These are phyloP conservation scores for Bufo gargarizans DNA, from an alignment of 2,113 vertebrate species.

Conservation along the genomic window DNA sequence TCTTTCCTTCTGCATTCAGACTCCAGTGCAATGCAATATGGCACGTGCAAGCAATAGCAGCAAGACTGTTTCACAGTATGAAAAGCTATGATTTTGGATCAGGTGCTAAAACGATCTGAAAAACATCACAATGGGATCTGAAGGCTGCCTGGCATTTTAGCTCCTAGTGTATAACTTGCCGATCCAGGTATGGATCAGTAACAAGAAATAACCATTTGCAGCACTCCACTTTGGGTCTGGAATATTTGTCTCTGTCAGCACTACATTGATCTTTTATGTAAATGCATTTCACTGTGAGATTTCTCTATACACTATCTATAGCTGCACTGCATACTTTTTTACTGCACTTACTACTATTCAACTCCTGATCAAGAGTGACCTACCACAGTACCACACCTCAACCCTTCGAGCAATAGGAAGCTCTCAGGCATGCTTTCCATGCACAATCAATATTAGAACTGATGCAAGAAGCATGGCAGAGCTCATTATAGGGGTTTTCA, in stretches of 20 bases:
- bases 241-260: not conserved
- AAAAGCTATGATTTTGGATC: not conserved
- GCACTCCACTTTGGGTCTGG: not conserved
- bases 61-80: not conserved
- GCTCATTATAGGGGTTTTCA: not conserved
- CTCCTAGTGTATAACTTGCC: not conserved
- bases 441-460: not conserved
- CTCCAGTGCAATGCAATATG: not conserved
- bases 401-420: not conserved
- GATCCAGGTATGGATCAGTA: not conserved
- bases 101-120: not conserved
- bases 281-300: not conserved
- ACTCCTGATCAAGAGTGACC: not conserved
- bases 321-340: not conserved
- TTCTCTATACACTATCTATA: not conserved
- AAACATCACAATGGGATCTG: not conserved
- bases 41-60: not conserved
- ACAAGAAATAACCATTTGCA: not conserved
- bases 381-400: not conserved
- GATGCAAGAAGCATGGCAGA: not conserved
- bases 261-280: not conserved
- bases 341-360: not conserved
- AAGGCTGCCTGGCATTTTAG: not conserved
- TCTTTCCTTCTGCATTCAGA: not conserved
- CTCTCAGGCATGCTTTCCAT: not conserved